Percentiles rank a stretch among this genome's conserved stretches.
phyloP scores from a whole-genome alignment of 2,113 vertebrate genomes.

The Micromys minutus region DNA sequence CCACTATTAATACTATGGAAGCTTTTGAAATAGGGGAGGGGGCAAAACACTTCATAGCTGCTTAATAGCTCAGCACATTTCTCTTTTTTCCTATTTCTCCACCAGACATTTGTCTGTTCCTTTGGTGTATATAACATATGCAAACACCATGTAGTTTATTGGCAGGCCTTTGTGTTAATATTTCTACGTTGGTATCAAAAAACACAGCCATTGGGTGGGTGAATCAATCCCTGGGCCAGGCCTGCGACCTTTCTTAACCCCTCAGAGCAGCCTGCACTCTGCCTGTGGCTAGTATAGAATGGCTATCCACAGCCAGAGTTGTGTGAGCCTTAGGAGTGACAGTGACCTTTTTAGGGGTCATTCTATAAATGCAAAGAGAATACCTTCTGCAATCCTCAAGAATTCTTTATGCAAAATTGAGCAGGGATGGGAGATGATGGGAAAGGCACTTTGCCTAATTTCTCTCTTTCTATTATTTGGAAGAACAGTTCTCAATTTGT shows the following conservation, averaged over 20 bases:
- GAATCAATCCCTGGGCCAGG: conserved; percentile 24
- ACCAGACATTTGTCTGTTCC: conserved; percentile 82
- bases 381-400: conserved; percentile 27
- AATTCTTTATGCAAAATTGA: conserved; percentile 64
- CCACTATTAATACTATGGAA: conserved; percentile 86
- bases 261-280: background rate
- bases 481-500: conserved; percentile 70
- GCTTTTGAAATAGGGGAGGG: conserved; percentile 84
- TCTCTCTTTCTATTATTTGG: conserved; percentile 71
- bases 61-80: conserved; percentile 84
- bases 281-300: conserved; percentile 2
- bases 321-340: background rate
- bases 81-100: conserved; percentile 76
- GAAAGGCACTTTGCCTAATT: conserved; percentile 67
- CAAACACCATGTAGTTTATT: conserved; percentile 80
- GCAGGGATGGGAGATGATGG: conserved; percentile 42
- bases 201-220: conserved; percentile 13
- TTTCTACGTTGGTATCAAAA: conserved; percentile 72
- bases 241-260: conserved; percentile 54
- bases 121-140: conserved; percentile 80
- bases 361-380: conserved; percentile 48
- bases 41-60: conserved; percentile 85
- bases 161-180: conserved; percentile 79
- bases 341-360: conserved; percentile 59
- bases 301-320: background rate